phyloP scores from a whole-genome alignment of 2,888 invertebrate genomes.

The Phyllotreta cruciferae region DNA sequence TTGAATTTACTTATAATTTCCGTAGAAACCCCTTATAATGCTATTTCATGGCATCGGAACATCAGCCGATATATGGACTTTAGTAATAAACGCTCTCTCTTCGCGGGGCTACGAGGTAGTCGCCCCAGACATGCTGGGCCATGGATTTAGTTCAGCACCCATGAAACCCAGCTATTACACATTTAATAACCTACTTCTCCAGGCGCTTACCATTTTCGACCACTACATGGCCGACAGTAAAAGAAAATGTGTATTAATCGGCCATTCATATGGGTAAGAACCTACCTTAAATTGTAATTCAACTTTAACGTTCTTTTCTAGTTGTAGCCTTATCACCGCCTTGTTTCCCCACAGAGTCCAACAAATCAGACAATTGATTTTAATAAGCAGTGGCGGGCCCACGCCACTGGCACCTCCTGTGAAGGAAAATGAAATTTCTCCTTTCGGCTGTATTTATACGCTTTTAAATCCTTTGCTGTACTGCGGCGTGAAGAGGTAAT shows the following conservation, averaged over 20 bases:
- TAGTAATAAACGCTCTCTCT: conserved; percentile 67
- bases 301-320: conserved; percentile 48
- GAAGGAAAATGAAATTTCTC: conserved; percentile 59
- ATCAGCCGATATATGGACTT: conserved; percentile 69
- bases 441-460: conserved; percentile 62
- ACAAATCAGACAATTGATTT: conserved; percentile 67
- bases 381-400: conserved; percentile 74
- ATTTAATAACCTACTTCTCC: conserved; percentile 67
- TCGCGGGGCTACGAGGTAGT: conserved; percentile 68
- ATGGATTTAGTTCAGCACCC: conserved; percentile 71
- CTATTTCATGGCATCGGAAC: conserved; percentile 74
- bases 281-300: neutral
- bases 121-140: conserved; percentile 73
- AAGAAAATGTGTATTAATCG: conserved; percentile 67
- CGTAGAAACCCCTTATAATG: conserved; percentile 64
- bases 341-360: conserved; percentile 65
- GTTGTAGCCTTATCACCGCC: conserved; percentile 70
- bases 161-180: conserved; percentile 64
- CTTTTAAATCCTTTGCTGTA: conserved; percentile 66
- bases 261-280: conserved; percentile 73
- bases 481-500: conserved; percentile 65
- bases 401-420: conserved; percentile 70
- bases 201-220: conserved; percentile 68
- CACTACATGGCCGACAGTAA: conserved; percentile 64
- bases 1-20: conserved; percentile 24